These are phyloP conservation scores for Scomber scombrus DNA, from an alignment of 2,113 vertebrate genomes.

Conservation along the genomic window DNA sequence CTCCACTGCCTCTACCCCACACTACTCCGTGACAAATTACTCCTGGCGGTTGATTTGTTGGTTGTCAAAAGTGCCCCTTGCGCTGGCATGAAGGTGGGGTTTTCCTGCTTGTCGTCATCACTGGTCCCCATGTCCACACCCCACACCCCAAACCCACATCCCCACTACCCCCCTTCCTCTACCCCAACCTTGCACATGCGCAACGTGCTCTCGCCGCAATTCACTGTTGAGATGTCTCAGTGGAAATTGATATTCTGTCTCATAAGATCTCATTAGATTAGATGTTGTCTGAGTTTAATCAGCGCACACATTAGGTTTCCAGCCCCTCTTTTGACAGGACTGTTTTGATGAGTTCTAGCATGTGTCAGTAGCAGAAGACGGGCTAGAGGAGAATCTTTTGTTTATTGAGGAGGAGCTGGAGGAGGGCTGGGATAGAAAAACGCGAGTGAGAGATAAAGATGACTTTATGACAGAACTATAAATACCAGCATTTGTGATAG, in stretches of 20 bases:
- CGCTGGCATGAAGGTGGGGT: slow-evolving; percentile 67
- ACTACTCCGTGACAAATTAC: slow-evolving; percentile 81
- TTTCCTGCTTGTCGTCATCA: slow-evolving; percentile 53
- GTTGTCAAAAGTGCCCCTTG: slow-evolving; percentile 82
- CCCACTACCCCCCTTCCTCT: neutral
- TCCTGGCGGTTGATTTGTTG: slow-evolving; percentile 85
- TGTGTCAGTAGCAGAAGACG: slow-evolving; percentile 23
- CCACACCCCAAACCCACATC: neutral
- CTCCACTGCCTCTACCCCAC: slow-evolving; percentile 67
- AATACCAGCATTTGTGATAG: slow-evolving; percentile 49
- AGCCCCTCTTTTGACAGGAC: slow-evolving; percentile 47
- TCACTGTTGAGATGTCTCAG: slow-evolving; percentile 52
- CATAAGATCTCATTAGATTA: slow-evolving; percentile 74
- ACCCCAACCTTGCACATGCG: slow-evolving; percentile 19
- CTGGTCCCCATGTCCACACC: neutral
- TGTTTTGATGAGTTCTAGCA: slow-evolving; percentile 51
- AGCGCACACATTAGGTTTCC: slow-evolving; percentile 55
- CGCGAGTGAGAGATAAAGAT: slow-evolving; percentile 37
- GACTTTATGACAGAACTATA: slow-evolving; percentile 57
- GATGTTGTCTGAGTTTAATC: slow-evolving; percentile 73
- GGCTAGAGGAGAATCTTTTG: slow-evolving; percentile 45
- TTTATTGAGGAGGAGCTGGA: slow-evolving; percentile 48
- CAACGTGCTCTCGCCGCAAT: slow-evolving; percentile 20
- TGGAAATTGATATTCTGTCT: slow-evolving; percentile 76
- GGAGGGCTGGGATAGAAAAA: slow-evolving; percentile 43